Conservation (phyloP, 2,888 invertebrate genomes). For the Xanthorhoe spadicearia region DNA sequence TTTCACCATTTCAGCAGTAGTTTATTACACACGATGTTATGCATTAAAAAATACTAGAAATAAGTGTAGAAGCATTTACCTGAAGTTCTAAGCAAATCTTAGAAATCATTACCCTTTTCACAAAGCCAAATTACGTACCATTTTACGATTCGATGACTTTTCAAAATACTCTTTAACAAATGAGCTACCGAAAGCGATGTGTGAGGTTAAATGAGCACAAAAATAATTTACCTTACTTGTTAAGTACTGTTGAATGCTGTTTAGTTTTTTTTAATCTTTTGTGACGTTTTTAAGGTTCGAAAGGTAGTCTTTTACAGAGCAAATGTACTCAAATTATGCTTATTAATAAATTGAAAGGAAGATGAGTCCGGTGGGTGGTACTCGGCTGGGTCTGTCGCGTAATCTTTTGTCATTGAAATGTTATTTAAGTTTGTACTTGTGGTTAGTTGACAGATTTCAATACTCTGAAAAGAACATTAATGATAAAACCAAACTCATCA, state of each 20-base stretch:
- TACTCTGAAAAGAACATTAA: no score
- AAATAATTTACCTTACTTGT: constrained; percentile 45
- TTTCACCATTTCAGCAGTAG: no score
- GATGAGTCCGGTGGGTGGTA: constrained; percentile 46
- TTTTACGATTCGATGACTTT: constrained; percentile 42
- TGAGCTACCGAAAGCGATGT: constrained; percentile 40
- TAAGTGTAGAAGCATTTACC: constrained; percentile 6
- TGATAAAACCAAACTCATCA: no score
- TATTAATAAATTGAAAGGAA: constrained; percentile 23
- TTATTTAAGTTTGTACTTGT: background rate
- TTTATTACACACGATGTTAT: background rate
- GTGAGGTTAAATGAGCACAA: constrained; percentile 42
- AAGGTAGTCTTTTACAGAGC: constrained; percentile 44
- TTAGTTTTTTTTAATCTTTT: constrained; percentile 52
- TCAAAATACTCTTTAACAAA: constrained; percentile 33
- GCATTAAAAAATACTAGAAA: background rate
- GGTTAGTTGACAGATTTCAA: no score
- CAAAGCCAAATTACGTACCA: constrained; percentile 34
- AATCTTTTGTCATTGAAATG: constrained; percentile 33
- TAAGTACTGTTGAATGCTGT: constrained; percentile 31
- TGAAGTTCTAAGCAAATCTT: background rate
- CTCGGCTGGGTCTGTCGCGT: constrained; percentile 1
- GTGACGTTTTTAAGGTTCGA: constrained; percentile 44
- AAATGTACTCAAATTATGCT: constrained; percentile 61
- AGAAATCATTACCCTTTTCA: constrained; percentile 20